Percentiles rank a stretch among this genome's conserved stretches.
Conservation (phyloP, 2,113 vertebrate genomes). For the Cnemophilus loriae region DNA sequence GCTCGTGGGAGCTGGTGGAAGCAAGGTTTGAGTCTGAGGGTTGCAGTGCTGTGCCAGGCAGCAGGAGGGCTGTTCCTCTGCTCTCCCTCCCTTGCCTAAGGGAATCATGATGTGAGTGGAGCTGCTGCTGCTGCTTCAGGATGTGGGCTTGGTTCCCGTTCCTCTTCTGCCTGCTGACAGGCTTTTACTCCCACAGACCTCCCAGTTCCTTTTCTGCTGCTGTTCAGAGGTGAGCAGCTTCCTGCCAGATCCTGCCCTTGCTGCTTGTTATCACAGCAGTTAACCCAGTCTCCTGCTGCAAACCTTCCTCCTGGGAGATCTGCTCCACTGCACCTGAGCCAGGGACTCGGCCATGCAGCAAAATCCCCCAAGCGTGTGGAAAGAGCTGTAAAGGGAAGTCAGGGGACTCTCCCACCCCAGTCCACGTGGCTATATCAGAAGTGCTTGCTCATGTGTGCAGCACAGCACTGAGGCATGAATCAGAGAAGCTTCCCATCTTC, state of each 20-base stretch:
- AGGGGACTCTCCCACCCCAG: not conserved
- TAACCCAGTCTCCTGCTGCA: not conserved
- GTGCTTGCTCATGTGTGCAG: not conserved
- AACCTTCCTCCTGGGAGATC: not conserved
- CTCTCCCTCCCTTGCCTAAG: not conserved
- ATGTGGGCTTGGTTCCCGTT: not conserved
- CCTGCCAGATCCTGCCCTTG: not conserved
- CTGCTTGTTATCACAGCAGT: not conserved
- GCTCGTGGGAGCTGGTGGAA: not conserved
- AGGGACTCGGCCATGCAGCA: not conserved
- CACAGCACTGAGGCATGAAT: not conserved
- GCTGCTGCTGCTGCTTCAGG: not conserved
- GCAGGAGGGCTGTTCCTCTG: not conserved
- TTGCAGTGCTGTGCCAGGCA: not conserved
- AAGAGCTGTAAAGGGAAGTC: not conserved
- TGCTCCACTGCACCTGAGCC: accelerated
- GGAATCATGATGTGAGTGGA: not conserved
- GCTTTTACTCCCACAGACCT: not conserved
- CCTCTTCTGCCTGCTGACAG: not conserved
- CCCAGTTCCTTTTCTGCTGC: not conserved
- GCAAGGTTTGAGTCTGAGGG: not conserved
- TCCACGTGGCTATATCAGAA: not conserved
- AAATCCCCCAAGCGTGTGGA: not conserved
- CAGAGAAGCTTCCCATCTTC: not conserved
- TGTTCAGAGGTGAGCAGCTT: not conserved